Percentiles rank a stretch among this genome's conserved stretches.
Conservation (phyloP, 2,888 invertebrate species). For the Sphinx pinastri region DNA sequence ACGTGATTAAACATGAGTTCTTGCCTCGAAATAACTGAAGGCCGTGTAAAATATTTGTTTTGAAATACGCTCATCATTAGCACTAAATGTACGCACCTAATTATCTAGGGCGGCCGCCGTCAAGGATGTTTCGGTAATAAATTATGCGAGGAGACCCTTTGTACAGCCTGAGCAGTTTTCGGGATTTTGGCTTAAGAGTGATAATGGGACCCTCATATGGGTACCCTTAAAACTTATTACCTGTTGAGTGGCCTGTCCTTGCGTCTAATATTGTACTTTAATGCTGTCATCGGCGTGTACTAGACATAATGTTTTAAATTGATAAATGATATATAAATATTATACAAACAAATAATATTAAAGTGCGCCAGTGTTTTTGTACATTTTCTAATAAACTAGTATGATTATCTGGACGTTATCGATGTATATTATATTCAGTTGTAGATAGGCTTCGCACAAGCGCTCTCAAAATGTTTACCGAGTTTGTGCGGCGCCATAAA, state of each 20-base stretch:
- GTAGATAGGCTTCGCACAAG: too few species aligned
- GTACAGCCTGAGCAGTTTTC: constrained; percentile 56
- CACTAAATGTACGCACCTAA: constrained; percentile 41
- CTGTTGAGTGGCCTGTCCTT: constrained; percentile 48
- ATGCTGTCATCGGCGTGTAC: background rate
- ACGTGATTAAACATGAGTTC: background rate
- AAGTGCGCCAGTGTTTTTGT: too few species aligned
- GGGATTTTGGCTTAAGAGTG: constrained; percentile 61
- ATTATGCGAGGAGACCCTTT: constrained; percentile 57
- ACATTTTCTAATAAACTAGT: too few species aligned
- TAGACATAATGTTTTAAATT: background rate
- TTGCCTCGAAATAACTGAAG: background rate
- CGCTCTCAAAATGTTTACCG: too few species aligned
- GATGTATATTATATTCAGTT: too few species aligned
- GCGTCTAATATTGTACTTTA: background rate
- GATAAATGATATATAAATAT: too few species aligned
- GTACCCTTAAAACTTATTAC: constrained; percentile 55
- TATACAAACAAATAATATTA: too few species aligned
- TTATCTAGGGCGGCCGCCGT: constrained; percentile 53
- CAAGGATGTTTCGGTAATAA: constrained; percentile 64
- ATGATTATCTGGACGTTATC: too few species aligned
- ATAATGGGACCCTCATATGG: constrained; percentile 64
- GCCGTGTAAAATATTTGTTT: constrained; percentile 12
- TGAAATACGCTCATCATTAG: constrained; percentile 23
- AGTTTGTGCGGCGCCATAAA: too few species aligned